phyloP scores from a whole-genome alignment of 2,888 invertebrate species.

The Eupithecia dodoneata region DNA sequence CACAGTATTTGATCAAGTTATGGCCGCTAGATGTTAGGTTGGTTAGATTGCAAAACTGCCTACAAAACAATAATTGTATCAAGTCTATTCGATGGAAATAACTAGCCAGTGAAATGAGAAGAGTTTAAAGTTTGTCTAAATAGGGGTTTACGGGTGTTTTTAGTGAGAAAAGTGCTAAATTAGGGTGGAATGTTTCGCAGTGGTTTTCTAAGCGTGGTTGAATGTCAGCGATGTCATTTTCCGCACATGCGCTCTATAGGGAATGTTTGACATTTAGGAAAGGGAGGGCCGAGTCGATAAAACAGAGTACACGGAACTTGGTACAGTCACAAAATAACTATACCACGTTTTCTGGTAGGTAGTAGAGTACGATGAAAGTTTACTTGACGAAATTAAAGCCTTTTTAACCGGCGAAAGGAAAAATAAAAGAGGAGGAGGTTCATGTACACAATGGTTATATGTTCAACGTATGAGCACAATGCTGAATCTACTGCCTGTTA shows the following conservation, averaged over 20 bases:
- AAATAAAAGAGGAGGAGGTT: no score
- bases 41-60: constrained; percentile 53
- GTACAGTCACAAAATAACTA: not conserved
- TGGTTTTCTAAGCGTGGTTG: constrained; percentile 71
- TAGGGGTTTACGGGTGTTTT: constrained; percentile 39
- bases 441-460: no score
- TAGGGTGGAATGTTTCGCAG: constrained; percentile 63
- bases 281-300: constrained; percentile 68
- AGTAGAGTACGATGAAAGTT: not conserved
- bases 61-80: constrained; percentile 50
- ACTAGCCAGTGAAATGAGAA: constrained; percentile 26
- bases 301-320: constrained; percentile 50
- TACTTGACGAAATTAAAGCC: not conserved
- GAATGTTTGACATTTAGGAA: constrained; percentile 64
- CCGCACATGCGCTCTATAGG: constrained; percentile 65
- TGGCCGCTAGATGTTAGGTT: constrained; percentile 61
- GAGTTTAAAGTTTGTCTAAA: constrained; percentile 34
- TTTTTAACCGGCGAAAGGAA: not conserved
- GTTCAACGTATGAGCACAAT: no score
- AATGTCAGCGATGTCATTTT: constrained; percentile 71
- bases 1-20: constrained; percentile 60
- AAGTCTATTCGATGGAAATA: constrained; percentile 33
- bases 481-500: no score
- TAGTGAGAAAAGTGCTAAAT: constrained; percentile 55
- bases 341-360: not conserved